Conservation (phyloP, 92 coral and sea anemone species). For the Meandrina meandrites region DNA sequence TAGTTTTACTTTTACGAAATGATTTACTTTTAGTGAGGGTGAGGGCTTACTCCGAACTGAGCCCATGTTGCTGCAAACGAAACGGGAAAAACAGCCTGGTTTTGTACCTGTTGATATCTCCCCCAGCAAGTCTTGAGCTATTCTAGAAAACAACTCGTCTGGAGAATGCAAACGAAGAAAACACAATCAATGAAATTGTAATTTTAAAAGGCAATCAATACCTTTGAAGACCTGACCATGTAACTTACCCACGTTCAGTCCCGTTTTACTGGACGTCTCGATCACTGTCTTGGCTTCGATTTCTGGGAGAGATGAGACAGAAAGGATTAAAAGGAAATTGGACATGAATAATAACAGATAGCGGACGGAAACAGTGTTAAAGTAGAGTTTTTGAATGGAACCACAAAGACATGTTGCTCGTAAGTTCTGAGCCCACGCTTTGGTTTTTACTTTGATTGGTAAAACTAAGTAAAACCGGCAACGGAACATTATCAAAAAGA, state of each 20-base stretch:
- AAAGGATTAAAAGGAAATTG: background rate
- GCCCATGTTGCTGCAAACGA: no score
- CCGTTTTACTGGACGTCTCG: slow-evolving; percentile 85
- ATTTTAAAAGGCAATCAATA: background rate
- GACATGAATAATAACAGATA: no score
- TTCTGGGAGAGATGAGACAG: slow-evolving; percentile 17
- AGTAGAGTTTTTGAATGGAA: no score
- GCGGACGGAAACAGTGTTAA: no score
- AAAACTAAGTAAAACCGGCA: no score
- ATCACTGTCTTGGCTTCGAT: slow-evolving; percentile 55
- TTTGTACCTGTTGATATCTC: slow-evolving; percentile 29
- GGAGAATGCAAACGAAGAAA: background rate
- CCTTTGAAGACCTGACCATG: background rate
- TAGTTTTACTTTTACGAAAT: no score
- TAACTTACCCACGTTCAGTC: slow-evolving; percentile 86
- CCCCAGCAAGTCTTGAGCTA: slow-evolving; percentile 13
- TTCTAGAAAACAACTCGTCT: slow-evolving; percentile 23
- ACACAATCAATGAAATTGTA: background rate
- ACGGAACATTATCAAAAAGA: no score
- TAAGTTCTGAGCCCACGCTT: no score
- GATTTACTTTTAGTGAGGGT: no score
- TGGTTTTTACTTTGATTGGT: no score
- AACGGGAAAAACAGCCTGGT: background rate
- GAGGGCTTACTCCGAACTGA: no score
- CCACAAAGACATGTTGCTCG: no score